These are phyloP conservation scores for Tortricodes alternella DNA, from an alignment of 2,888 invertebrate genomes.

Conservation along the genomic window DNA sequence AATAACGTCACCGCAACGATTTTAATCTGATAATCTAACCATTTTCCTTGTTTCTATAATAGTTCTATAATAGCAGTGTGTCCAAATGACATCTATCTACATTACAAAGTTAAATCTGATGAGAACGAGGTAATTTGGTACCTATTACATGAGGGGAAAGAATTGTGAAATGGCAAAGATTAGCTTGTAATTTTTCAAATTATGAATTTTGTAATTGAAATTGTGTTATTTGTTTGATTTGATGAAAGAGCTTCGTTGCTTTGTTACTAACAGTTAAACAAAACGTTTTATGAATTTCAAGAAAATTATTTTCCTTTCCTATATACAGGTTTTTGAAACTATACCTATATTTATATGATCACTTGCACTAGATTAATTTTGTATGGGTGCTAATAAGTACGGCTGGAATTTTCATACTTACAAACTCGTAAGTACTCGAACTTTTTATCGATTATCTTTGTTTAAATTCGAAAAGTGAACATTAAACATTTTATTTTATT, in stretches of 20 bases:
- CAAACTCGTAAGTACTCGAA: too few relatives aligned
- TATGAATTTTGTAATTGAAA: conserved; percentile 11
- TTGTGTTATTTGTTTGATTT: conserved; percentile 28
- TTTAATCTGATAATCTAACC: conserved; percentile 42
- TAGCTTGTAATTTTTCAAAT: not conserved
- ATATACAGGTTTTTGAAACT: too few relatives aligned
- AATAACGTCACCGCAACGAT: conserved; percentile 53
- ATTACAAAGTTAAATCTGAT: not conserved
- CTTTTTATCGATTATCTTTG: too few relatives aligned
- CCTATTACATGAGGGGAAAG: not conserved
- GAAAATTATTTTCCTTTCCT: too few relatives aligned
- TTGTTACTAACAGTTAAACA: too few relatives aligned
- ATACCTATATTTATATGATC: too few relatives aligned
- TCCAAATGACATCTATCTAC: conserved; percentile 14
- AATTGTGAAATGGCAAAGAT: not conserved
- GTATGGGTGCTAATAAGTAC: too few relatives aligned
- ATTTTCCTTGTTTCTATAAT: conserved; percentile 42
- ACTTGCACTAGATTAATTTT: too few relatives aligned
- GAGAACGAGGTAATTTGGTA: not conserved
- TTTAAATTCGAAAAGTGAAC: too few relatives aligned
- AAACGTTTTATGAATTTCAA: too few relatives aligned
- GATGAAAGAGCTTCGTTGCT: not conserved
- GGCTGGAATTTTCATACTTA: too few relatives aligned
- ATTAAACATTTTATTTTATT: too few relatives aligned
- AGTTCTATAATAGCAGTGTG: conserved; percentile 16